A percentile compares a stretch with the other conserved stretches of the same genome.
Evolutionary conservation across 2,888 invertebrate genomes (phyloP).

Genomic region (Creontiades dilutus): DNA sequence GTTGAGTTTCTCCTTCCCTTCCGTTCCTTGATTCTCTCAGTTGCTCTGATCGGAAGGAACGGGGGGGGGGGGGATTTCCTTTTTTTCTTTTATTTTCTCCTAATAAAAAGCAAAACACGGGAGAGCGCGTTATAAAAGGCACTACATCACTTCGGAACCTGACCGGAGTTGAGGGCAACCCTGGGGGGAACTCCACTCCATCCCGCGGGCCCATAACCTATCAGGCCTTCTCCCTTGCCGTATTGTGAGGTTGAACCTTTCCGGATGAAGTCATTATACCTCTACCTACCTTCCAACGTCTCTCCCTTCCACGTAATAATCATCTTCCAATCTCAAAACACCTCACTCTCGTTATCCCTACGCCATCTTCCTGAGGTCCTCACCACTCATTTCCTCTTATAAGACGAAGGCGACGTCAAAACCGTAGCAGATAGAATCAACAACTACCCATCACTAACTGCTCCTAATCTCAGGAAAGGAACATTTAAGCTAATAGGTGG

Average conservation of each 20-base stretch:
- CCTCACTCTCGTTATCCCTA: slow-evolving; percentile 13
- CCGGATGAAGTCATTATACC: slow-evolving; percentile 53
- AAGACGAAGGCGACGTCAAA: slow-evolving; percentile 10
- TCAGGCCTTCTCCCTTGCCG: neutral
- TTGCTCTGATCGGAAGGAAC: neutral
- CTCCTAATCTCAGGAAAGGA: neutral
- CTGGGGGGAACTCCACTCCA: neutral
- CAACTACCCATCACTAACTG: slow-evolving; percentile 18
- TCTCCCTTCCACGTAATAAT: slow-evolving; percentile 46
- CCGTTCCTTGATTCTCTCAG: slow-evolving; percentile 7
- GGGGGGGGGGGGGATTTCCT: neutral
- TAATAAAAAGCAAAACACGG: slow-evolving; percentile 66
- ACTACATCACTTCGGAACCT: slow-evolving; percentile 51
- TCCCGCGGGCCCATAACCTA: neutral
- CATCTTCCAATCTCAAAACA: slow-evolving; percentile 48
- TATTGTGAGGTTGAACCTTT: slow-evolving; percentile 15
- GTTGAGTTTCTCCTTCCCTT: slow-evolving; percentile 31
- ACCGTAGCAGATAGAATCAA: slow-evolving; percentile 28
- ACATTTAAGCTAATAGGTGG: slow-evolving; percentile 5
- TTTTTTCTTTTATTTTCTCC: slow-evolving; percentile 43
- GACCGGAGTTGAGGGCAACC: neutral
- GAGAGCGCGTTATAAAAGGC: slow-evolving; percentile 65
- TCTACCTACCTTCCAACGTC: slow-evolving; percentile 23
- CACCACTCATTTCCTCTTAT: slow-evolving; percentile 21
- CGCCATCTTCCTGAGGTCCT: slow-evolving; percentile 6